Evolutionary conservation across 2,888 invertebrate genomes (phyloP), one percentile per base, ranked within the genome.

Genomic region (Ernsta delagoae): DNA sequence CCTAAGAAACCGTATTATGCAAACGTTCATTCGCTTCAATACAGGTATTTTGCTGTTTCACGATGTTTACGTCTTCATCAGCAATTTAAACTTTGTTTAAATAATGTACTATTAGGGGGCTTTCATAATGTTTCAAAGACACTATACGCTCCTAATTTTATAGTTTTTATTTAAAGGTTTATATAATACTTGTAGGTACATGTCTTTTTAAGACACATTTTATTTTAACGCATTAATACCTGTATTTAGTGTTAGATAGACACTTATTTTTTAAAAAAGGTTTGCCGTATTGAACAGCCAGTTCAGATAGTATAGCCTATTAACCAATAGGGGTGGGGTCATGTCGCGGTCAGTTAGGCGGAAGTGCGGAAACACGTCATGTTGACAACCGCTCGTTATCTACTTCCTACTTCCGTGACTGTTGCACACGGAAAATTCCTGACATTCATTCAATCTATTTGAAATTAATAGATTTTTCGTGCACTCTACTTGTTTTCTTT

Each of bases 1-100:
- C 82, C 86, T 81, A 84, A 85, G 83, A 85, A 86, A 85, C 81
- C 85, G 86, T 85, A 86, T 87, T 86, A 83, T 80, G 79, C 81
- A 84, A 84, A 83, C 82, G 78, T 68, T 74, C 69, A 75, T 71
- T 74, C 66, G 66, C 73, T 71, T 64, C 74, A 72, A 74, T 71
- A 70, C 71, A 70, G 65, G 66, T 71, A 71, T 70, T 74, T 71
- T 48, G 59, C 41, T 67, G 64, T 72, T 61, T 66, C 70, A 69
- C 9, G 48, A 68, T 59, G 57, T 62, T 63, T 68, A 68, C 68
- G 50, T 68, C 68, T 63, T 68, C 50, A 68, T 68, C 61, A 50
- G 59, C 68, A 68, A 63, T 68, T 63, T 50, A 61, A 63, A 68
- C 39, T 68, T 57, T 45, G 45, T 11, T 45, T 31, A 45, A 50